phyloP scores from a whole-genome alignment of 2,888 invertebrate genomes.

The Pilophorus perplexus region DNA sequence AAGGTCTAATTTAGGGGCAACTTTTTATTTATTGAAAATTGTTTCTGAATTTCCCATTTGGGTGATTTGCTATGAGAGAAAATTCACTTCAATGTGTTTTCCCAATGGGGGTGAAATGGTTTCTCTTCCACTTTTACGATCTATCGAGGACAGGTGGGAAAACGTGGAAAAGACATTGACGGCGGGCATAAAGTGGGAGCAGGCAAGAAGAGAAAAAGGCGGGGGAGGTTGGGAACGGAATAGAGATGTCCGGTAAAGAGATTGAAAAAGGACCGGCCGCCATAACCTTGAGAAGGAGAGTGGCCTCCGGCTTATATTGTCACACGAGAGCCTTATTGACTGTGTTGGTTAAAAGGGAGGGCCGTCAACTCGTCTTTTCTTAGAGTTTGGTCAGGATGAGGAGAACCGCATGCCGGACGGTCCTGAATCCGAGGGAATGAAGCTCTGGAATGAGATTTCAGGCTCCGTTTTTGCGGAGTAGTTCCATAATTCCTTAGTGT shows the following conservation, averaged over 20 bases:
- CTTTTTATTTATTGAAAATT: no score
- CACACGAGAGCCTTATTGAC: slow-evolving; percentile 16
- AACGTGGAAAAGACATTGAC: no score
- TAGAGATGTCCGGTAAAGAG: slow-evolving; percentile 38
- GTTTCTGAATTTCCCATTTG: no score
- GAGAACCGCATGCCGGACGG: slow-evolving; percentile 5
- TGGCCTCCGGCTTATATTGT: slow-evolving; percentile 9
- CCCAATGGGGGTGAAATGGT: no score
- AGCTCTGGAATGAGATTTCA: not conserved
- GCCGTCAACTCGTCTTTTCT: not conserved
- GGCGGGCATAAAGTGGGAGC: no score
- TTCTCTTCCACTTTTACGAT: no score
- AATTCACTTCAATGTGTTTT: no score
- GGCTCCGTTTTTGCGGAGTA: not conserved
- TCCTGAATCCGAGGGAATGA: not conserved
- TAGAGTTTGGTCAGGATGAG: not conserved
- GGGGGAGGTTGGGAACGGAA: slow-evolving; percentile 5
- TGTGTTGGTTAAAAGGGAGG: not conserved
- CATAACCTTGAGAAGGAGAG: slow-evolving; percentile 15
- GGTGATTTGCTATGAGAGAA: no score
- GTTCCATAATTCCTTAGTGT: slow-evolving; percentile 12
- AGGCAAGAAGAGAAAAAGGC: not conserved
- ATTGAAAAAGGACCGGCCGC: slow-evolving; percentile 21
- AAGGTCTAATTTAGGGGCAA: no score
- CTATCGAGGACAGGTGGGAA: no score